Percentiles rank a stretch among this genome's conserved stretches.
phyloP scores from a whole-genome alignment of 2,888 invertebrate genomes.

The Eupithecia vulgata region DNA sequence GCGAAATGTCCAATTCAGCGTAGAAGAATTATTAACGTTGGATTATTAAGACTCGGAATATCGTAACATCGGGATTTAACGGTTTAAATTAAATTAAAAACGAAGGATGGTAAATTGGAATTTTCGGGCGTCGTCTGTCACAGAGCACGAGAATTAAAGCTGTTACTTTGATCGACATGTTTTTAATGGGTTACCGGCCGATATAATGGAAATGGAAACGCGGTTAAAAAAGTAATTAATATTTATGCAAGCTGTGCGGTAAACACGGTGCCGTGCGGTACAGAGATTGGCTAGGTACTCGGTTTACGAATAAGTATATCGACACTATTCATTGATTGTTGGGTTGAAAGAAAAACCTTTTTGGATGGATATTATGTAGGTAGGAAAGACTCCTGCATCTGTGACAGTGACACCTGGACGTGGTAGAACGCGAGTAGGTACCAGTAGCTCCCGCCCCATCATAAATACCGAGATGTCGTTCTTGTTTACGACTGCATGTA shows the following conservation, averaged over 20 bases:
- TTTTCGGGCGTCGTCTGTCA: slow-evolving; percentile 32
- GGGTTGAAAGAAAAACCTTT: neutral
- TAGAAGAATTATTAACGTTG: slow-evolving; percentile 6
- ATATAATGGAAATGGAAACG: slow-evolving; percentile 1
- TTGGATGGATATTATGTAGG: neutral
- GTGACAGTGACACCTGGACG: neutral
- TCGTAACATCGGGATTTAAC: slow-evolving; percentile 9
- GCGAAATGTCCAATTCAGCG: slow-evolving; percentile 13
- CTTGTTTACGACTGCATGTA: slow-evolving; percentile 22
- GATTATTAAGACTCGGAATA: slow-evolving; percentile 10
- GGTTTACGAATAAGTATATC: neutral
- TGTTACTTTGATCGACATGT: slow-evolving; percentile 34
- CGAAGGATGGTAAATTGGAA: slow-evolving; percentile 26
- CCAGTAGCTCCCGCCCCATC: neutral
- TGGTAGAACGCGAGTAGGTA: neutral
- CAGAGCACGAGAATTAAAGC: slow-evolving; percentile 24
- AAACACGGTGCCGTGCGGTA: neutral
- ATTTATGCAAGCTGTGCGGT: neutral
- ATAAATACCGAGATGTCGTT: slow-evolving; percentile 15
- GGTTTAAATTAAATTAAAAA: slow-evolving; percentile 22
- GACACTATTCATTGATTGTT: neutral
- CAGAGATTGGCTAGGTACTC: neutral
- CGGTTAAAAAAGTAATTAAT: slow-evolving; percentile 6
- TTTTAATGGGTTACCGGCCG: slow-evolving; percentile 29
- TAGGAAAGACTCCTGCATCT: neutral